These are phyloP conservation scores for Coregonus clupeaformis DNA, from an alignment of 2,113 vertebrate genomes.

Conservation along the genomic window DNA sequence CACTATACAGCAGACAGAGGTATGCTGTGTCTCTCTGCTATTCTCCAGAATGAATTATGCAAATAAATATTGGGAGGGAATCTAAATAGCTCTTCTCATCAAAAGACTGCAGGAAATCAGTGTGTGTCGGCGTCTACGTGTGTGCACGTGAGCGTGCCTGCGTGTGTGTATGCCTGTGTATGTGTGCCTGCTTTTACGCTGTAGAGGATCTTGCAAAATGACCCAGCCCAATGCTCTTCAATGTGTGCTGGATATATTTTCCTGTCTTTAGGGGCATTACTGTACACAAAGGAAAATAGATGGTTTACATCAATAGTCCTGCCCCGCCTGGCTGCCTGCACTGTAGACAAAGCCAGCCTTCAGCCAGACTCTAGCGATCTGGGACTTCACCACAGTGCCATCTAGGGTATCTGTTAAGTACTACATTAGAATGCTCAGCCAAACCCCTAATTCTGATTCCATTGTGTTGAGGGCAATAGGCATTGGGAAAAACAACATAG, in stretches of 20 bases:
- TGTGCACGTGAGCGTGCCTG: background rate
- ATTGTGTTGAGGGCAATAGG: background rate
- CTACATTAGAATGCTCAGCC: background rate
- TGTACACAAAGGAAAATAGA: slow-evolving; percentile 62
- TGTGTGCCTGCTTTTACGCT: slow-evolving; percentile 22
- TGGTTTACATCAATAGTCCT: slow-evolving; percentile 39
- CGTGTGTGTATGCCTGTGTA: background rate
- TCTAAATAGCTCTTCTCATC: slow-evolving; percentile 74
- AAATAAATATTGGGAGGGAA: slow-evolving; percentile 67
- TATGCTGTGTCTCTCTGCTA: slow-evolving; percentile 58
- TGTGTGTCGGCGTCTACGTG: slow-evolving; percentile 47
- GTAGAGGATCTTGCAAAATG: slow-evolving; percentile 56
- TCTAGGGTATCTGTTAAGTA: slow-evolving; percentile 54
- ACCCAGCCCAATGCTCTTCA: slow-evolving; percentile 55
- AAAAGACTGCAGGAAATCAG: slow-evolving; percentile 75
- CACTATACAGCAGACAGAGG: slow-evolving; percentile 44
- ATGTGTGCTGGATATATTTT: slow-evolving; percentile 56
- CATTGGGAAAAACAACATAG: background rate
- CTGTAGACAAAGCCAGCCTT: slow-evolving; percentile 67
- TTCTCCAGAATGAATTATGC: slow-evolving; percentile 73
- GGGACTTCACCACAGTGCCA: slow-evolving; percentile 65
- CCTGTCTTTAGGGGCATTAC: slow-evolving; percentile 64
- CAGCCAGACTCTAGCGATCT: slow-evolving; percentile 20
- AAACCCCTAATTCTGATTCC: slow-evolving; percentile 25
- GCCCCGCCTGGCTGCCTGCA: slow-evolving; percentile 14